Conservation (phyloP, 37 sponge, comb jelly and placozoan genomes). For the Mnemiopsis leidyi region DNA sequence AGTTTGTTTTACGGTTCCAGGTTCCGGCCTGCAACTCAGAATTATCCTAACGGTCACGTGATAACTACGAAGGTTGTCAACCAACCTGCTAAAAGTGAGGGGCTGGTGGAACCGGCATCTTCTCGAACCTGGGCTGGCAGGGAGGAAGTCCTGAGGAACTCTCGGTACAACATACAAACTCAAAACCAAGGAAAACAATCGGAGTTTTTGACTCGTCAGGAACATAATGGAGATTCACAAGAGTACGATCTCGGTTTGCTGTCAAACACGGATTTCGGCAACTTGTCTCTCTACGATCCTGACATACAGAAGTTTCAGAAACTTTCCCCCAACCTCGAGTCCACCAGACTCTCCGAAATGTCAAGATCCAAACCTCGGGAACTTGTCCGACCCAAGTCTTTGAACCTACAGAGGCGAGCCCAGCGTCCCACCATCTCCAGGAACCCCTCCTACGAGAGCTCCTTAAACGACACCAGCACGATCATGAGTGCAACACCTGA, state of each 20-base stretch:
- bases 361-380: background rate
- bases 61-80: background rate
- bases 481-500: conserved; percentile 10
- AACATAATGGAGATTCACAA: background rate
- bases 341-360: background rate
- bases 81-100: background rate
- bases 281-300: background rate
- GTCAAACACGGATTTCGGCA: background rate
- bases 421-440: background rate
- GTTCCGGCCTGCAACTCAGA: background rate
- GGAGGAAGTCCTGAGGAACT: background rate
- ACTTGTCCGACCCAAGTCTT: background rate
- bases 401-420: background rate
- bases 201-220: background rate
- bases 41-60: background rate
- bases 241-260: background rate
- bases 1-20: conserved; percentile 14
- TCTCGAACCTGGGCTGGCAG: background rate
- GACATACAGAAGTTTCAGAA: background rate
- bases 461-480: background rate
- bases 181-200: background rate
- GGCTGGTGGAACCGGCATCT: background rate
- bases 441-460: background rate
- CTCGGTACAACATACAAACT: background rate
- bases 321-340: background rate